Evolutionary conservation across 2,113 vertebrate species (phyloP).

Genomic region (Crotalus tigris): DNA sequence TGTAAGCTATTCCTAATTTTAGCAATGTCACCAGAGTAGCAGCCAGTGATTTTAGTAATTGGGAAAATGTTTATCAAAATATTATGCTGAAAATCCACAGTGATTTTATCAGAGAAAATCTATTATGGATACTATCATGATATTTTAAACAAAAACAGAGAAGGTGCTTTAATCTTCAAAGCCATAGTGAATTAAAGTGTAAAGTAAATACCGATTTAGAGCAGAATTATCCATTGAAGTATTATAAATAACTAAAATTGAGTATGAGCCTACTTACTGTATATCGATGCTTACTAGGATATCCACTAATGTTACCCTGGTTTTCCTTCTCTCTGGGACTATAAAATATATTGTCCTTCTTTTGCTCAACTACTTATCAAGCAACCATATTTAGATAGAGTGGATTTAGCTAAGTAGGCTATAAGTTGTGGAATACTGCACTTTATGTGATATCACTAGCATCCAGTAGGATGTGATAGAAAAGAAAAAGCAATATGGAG

Average conservation of each 20-base stretch:
- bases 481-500: background rate
- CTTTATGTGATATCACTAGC: background rate
- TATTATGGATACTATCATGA: background rate
- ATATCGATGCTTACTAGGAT: background rate
- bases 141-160: background rate
- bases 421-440: background rate
- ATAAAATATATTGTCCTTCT: background rate
- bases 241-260: background rate
- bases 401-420: background rate
- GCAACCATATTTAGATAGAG: background rate
- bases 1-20: constrained; percentile 8
- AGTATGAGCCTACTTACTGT: background rate
- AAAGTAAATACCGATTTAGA: background rate
- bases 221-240: background rate
- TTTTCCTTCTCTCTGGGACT: background rate
- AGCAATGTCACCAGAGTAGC: background rate
- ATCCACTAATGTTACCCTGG: background rate
- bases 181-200: background rate
- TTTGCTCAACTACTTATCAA: background rate
- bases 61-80: background rate
- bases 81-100: background rate
- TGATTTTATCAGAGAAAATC: background rate
- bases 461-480: background rate
- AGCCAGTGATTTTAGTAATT: background rate
- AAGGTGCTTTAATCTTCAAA: background rate